phyloP scores from a whole-genome alignment of 1,140 invertebrate species.

The Babylonia areolata region DNA sequence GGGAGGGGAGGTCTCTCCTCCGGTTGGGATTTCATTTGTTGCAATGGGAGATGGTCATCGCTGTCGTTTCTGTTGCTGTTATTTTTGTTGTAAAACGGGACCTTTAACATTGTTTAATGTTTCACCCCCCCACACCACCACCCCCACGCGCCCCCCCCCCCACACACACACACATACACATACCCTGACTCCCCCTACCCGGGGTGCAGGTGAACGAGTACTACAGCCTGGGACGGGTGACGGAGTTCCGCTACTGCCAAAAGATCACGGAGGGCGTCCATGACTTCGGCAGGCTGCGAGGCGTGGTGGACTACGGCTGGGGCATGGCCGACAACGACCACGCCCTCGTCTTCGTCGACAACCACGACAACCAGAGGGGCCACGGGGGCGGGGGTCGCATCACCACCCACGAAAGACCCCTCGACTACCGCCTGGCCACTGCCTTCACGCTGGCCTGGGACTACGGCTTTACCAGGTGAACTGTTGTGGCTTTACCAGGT shows the following conservation, averaged over 20 bases:
- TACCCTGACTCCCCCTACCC: no score
- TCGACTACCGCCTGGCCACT: conserved; percentile 82
- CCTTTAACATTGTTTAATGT: no score
- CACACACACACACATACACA: no score
- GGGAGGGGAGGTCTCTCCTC: no score
- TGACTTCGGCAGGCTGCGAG: conserved; percentile 49
- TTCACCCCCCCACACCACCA: no score
- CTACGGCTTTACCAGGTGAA: conserved; percentile 80
- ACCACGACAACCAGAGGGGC: conserved; percentile 77
- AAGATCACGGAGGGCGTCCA: conserved; percentile 53
- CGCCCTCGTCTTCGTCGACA: conserved; percentile 77
- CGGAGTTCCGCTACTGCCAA: conserved; percentile 83
- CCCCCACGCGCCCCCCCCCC: no score
- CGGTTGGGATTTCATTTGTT: no score
- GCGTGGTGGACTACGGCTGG: conserved; percentile 60
- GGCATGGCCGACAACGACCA: conserved; percentile 69
- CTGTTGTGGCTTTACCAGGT: not conserved
- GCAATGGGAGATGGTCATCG: no score
- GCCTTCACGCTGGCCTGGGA: conserved; percentile 87
- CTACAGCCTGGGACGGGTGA: conserved; percentile 80
- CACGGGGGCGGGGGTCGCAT: conserved; percentile 57
- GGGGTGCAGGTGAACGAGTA: conserved; percentile 57
- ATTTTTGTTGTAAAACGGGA: no score
- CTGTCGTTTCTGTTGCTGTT: no score
- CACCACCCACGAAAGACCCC: conserved; percentile 52